These are phyloP conservation scores for Haliaeetus leucogaster DNA, from an alignment of 2,113 vertebrate genomes.

Conservation along the genomic window DNA sequence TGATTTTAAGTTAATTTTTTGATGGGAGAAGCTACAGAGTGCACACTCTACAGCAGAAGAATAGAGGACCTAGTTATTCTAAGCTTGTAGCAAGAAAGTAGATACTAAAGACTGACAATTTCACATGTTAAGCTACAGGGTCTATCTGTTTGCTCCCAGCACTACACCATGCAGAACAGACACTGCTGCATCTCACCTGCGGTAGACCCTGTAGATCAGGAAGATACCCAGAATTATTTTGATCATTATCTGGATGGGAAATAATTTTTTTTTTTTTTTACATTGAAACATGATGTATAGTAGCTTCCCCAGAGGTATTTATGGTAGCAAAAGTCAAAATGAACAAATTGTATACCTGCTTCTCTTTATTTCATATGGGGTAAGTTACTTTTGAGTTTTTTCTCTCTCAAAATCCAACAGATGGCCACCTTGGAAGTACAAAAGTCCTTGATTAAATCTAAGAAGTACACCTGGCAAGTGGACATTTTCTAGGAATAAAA, in stretches of 20 bases:
- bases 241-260: neutral
- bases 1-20: neutral
- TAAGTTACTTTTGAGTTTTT: slow-evolving; percentile 1
- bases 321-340: neutral
- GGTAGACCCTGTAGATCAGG: neutral
- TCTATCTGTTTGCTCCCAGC: neutral
- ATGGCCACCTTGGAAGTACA: neutral
- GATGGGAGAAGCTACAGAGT: neutral
- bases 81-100: neutral
- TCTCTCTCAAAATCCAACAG: slow-evolving; percentile 14
- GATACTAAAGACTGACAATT: neutral
- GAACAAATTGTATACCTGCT: neutral
- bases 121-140: neutral
- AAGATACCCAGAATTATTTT: neutral
- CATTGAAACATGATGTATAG: neutral
- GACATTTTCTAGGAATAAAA: neutral
- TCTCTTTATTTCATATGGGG: slow-evolving; percentile 28
- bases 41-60: neutral
- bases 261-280: neutral
- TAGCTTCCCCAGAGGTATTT: neutral
- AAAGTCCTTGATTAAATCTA: neutral
- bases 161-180: neutral
- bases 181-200: neutral
- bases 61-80: neutral
- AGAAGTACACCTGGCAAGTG: neutral